A percentile compares a stretch with the other conserved stretches of the same genome.
phyloP scores from a whole-genome alignment of 2,888 invertebrate species.

The Bembecia ichneumoniformis region DNA sequence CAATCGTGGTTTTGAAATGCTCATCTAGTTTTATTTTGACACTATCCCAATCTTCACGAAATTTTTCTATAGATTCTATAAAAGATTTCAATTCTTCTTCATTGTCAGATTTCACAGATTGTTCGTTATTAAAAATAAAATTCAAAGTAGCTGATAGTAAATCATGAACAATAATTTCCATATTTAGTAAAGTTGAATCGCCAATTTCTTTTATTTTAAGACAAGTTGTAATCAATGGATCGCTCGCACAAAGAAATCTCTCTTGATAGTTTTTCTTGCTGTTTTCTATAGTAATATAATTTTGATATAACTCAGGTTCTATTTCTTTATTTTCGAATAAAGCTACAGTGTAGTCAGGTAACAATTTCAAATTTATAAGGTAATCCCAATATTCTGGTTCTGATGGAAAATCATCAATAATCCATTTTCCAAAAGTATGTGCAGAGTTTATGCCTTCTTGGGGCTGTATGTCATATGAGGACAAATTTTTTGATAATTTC shows the following conservation, averaged over 20 bases:
- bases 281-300: slow-evolving; percentile 42
- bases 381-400: slow-evolving; percentile 60
- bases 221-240: slow-evolving; percentile 43
- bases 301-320: slow-evolving; percentile 33
- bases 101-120: slow-evolving; percentile 20
- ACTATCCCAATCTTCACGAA: slow-evolving; percentile 46
- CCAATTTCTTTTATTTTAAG: slow-evolving; percentile 16
- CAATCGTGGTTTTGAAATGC: slow-evolving; percentile 38
- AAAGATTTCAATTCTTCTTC: slow-evolving; percentile 22
- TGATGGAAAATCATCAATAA: slow-evolving; percentile 73
- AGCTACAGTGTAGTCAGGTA: slow-evolving; percentile 71
- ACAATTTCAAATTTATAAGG: slow-evolving; percentile 46
- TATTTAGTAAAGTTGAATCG: slow-evolving; percentile 14
- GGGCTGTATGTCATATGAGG: slow-evolving; percentile 38
- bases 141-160: slow-evolving; percentile 18
- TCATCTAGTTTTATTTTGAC: slow-evolving; percentile 58
- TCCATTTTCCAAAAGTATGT: slow-evolving; percentile 64
- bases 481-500: slow-evolving; percentile 44
- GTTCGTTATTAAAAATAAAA: slow-evolving; percentile 9
- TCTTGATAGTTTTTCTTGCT: slow-evolving; percentile 34
- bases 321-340: slow-evolving; percentile 66
- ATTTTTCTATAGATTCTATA: slow-evolving; percentile 38
- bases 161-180: slow-evolving; percentile 29
- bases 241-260: slow-evolving; percentile 33
- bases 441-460: slow-evolving; percentile 27